Percentiles rank a stretch among this genome's conserved stretches.
These are phyloP conservation scores for Nyctibius grandis DNA, from an alignment of 2,797 vertebrate genomes.

Conservation along the genomic window DNA sequence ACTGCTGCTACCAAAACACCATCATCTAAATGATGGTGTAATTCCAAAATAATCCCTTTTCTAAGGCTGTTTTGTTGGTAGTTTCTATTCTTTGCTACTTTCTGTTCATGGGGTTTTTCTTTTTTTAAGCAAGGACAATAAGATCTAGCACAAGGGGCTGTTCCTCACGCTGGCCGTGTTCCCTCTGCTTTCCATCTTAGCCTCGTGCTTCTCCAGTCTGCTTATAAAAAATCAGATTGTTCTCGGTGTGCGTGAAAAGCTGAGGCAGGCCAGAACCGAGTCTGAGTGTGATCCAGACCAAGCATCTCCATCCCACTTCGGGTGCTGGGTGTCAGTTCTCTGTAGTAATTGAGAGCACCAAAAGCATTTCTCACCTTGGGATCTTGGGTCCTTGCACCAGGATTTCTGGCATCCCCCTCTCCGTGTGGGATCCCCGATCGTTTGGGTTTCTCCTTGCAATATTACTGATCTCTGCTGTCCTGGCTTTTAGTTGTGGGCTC, in stretches of 20 bases:
- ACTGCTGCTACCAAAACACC: not conserved
- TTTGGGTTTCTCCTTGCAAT: not conserved
- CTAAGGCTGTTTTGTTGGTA: not conserved
- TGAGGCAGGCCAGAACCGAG: not conserved
- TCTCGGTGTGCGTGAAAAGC: not conserved
- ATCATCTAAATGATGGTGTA: not conserved
- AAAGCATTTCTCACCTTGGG: not conserved
- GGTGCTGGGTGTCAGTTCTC: not conserved
- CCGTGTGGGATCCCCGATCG: not conserved
- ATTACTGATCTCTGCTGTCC: not conserved
- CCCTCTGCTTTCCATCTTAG: not conserved
- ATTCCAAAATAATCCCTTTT: not conserved
- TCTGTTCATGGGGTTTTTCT: not conserved
- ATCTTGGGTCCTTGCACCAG: fast-evolving
- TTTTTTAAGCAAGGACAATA: not conserved
- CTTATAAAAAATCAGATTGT: not conserved
- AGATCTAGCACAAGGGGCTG: not conserved
- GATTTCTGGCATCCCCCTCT: not conserved
- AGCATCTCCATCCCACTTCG: not conserved
- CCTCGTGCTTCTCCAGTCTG: not conserved
- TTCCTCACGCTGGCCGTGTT: not conserved
- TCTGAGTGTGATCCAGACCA: not conserved
- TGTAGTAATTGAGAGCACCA: not conserved
- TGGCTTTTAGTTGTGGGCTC: not conserved
- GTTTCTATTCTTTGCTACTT: not conserved